phyloP scores from a whole-genome alignment of 1,140 invertebrate species.

The Gryllus bimaculatus region DNA sequence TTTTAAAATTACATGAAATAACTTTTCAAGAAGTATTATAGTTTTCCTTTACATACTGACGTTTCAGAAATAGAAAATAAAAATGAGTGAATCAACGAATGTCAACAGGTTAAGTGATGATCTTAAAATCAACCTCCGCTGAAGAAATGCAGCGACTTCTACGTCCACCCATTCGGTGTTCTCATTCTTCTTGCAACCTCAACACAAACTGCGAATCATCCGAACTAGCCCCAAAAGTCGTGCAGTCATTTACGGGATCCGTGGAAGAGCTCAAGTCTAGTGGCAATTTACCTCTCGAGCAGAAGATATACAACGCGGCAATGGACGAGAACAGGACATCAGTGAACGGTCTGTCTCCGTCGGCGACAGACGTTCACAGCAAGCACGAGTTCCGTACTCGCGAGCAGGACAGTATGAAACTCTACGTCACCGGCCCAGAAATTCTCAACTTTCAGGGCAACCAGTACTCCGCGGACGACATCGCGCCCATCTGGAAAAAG shows the following conservation, averaged over 20 bases:
- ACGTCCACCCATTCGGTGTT: background rate
- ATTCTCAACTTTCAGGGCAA: constrained; percentile 30
- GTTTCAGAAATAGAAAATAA: background rate
- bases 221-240: background rate
- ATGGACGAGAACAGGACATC: background rate
- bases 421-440: constrained; percentile 7
- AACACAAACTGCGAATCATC: background rate
- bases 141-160: background rate
- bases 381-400: background rate
- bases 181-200: background rate
- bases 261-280: background rate
- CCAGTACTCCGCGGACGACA: constrained; percentile 35
- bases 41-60: background rate
- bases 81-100: too few species aligned
- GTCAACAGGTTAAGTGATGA: background rate
- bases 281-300: background rate
- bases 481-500: constrained; percentile 50
- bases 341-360: background rate
- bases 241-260: background rate
- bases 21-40: background rate
- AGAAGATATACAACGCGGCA: background rate
- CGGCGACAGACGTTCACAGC: background rate
- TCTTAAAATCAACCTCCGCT: background rate
- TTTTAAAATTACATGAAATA: background rate
- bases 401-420: constrained; percentile 9